Evolutionary conservation across 92 coral and sea anemone species (phyloP), one percentile per base, ranked within the genome.

Genomic region (Epizoanthus scotinus): DNA sequence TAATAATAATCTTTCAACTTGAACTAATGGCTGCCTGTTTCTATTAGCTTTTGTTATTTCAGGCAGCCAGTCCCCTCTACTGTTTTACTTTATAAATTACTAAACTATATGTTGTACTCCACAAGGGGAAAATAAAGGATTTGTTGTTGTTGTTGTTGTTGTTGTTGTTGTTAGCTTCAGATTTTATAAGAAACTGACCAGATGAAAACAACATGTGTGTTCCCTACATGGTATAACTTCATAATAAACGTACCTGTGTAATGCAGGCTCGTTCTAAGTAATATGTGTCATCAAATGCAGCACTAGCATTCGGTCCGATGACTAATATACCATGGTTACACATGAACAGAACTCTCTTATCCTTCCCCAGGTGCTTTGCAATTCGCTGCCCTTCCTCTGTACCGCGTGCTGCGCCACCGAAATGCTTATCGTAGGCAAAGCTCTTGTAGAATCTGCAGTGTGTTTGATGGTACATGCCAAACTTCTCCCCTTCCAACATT

Each of bases 241-340:
- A 47, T 47, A 47, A 22, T 15, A 15, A 22, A 19, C 82, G 19
- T 75, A 92, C 97, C 94, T 92, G 97, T 31, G 66, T 34, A 71
- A 69, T 72, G 58, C 97, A 90, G 63, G 93, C 88, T 28, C 93
- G 71, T 56, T 92, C 94, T 75, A 92, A 70, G 65, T 81, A 89
- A 77, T 86, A 90, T 2, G 68, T 73, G 44, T 86, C 81, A 67
- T 84, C 78, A 67, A 92, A 92, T 15, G 93, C 84, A 6, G 67
- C 63, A 14, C 93, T 93, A 6, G 80, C 91, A 24, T 69, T 74
- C 2, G 71, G 61, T 24, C 79, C 97, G 22, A 78, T 73, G 17
- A 92, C 83, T 61, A 87, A 44, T 19, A 92, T 88, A 8, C 97
- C 97, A 25, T 92, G 97, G 55, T 89, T 92, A n/a, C 84, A 72